phyloP scores from a whole-genome alignment of 2,888 invertebrate species.

The Hypena proboscidalis region DNA sequence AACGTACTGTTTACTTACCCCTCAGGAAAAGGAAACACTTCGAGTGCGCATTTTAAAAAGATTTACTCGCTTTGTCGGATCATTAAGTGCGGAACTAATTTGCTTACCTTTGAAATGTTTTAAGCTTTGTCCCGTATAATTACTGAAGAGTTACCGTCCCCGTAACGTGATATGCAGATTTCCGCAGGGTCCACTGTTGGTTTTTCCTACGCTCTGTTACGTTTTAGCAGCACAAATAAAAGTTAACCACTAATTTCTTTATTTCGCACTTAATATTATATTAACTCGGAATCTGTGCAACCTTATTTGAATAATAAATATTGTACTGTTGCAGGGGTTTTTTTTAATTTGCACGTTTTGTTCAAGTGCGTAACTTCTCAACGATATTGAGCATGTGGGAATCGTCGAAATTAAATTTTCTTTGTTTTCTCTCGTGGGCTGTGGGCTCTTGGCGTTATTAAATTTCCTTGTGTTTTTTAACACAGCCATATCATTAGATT shows the following conservation, averaged over 20 bases:
- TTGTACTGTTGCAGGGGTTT: conserved; percentile 17
- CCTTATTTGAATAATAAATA: conserved; percentile 6
- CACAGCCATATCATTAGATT: conserved; percentile 86
- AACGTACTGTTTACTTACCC: conserved; percentile 74
- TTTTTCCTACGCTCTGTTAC: conserved; percentile 52
- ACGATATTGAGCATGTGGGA: conserved; percentile 83
- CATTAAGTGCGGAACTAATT: conserved; percentile 85
- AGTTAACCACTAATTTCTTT: conserved; percentile 9
- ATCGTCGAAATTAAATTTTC: conserved; percentile 84
- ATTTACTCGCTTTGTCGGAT: conserved; percentile 85
- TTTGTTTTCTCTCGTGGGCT: conserved; percentile 78
- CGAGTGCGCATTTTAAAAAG: conserved; percentile 81
- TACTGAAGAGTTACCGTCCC: conserved; percentile 70
- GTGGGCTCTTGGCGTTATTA: conserved; percentile 80
- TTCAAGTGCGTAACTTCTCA: conserved; percentile 71
- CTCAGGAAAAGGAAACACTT: conserved; percentile 77
- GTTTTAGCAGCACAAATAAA: conserved; percentile 24
- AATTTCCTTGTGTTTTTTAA: conserved; percentile 86
- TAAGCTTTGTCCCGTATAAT: conserved; percentile 80
- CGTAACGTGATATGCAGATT: conserved; percentile 81
- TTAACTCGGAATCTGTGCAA: conserved; percentile 4
- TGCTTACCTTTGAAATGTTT: conserved; percentile 85
- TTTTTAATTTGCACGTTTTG: conserved; percentile 67
- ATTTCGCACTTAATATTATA: conserved; percentile 11
- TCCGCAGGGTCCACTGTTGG: conserved; percentile 53